Percentiles rank a stretch among this genome's conserved stretches.
These are phyloP conservation scores for Pteromalus puparum DNA, from an alignment of 1,140 invertebrate species.

Conservation along the genomic window DNA sequence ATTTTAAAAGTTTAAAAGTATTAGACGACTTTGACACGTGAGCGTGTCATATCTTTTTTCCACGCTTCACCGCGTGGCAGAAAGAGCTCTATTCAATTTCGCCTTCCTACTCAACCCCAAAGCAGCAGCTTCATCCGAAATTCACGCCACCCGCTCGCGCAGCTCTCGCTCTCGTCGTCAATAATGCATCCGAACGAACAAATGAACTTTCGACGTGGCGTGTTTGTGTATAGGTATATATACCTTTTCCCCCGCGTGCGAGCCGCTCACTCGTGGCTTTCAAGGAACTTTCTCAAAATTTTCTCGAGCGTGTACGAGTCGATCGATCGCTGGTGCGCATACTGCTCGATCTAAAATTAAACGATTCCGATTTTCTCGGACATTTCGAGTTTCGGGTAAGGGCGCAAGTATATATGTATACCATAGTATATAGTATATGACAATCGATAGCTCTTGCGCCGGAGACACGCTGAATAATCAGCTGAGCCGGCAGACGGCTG, in stretches of 20 bases:
- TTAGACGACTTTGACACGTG: too few relatives aligned
- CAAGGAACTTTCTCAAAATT: slow-evolving; percentile 11
- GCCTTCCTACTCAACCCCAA: not conserved
- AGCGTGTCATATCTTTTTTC: too few relatives aligned
- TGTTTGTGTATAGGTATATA: too few relatives aligned
- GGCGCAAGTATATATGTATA: not conserved
- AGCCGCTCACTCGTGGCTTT: not conserved
- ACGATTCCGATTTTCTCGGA: not conserved
- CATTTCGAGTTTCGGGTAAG: slow-evolving; percentile 8
- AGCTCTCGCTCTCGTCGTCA: not conserved
- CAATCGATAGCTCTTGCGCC: slow-evolving; percentile 53
- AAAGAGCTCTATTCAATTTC: not conserved
- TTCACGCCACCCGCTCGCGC: not conserved
- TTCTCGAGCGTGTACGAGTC: slow-evolving; percentile 25
- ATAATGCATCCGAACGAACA: not conserved
- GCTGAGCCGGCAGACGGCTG: slow-evolving; percentile 30
- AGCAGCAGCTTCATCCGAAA: not conserved
- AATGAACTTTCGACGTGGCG: not conserved
- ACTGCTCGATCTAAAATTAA: slow-evolving; percentile 37
- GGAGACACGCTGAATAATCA: slow-evolving; percentile 42
- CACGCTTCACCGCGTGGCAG: not conserved
- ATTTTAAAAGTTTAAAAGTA: too few relatives aligned
- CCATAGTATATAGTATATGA: not conserved
- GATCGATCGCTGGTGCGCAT: not conserved
- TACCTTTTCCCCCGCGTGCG: not conserved